These are phyloP conservation scores for Thymelicus acteon DNA, from an alignment of 2,888 invertebrate genomes.

Conservation along the genomic window DNA sequence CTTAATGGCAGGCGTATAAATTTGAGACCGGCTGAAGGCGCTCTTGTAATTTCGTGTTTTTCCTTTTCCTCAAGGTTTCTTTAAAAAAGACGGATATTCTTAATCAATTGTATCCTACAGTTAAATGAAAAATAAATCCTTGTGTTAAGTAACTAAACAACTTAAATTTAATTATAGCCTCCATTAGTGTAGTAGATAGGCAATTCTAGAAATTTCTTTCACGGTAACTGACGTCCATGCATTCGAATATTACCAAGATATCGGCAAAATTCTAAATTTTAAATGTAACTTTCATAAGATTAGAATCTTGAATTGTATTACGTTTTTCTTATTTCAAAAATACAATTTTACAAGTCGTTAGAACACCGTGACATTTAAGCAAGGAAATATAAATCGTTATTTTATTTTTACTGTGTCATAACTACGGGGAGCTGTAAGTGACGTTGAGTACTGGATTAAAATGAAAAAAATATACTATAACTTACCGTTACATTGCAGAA, in stretches of 20 bases:
- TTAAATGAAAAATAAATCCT: background rate
- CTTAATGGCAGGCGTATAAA: slow-evolving; percentile 41
- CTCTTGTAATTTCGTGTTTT: slow-evolving; percentile 7
- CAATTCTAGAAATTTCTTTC: background rate
- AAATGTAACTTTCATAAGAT: background rate
- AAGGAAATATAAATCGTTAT: background rate
- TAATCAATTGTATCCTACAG: background rate
- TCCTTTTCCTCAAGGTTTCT: slow-evolving; percentile 7
- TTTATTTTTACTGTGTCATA: slow-evolving; percentile 2
- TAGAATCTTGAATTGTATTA: slow-evolving; percentile 5
- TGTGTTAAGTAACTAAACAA: background rate
- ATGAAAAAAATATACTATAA: slow-evolving; percentile 42
- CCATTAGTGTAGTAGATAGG: no score
- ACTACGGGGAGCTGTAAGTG: slow-evolving; percentile 9
- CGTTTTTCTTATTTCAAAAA: background rate
- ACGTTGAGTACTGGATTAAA: slow-evolving; percentile 31
- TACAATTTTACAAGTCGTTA: slow-evolving; percentile 1
- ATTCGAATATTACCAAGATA: background rate
- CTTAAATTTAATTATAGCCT: background rate
- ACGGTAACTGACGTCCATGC: background rate
- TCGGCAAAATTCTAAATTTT: slow-evolving; percentile 8
- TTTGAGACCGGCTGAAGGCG: slow-evolving; percentile 20
- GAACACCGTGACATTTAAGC: background rate
- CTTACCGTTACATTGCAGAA: slow-evolving; percentile 42
- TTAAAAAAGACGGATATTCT: slow-evolving; percentile 9